These are phyloP conservation scores for Nomada fabriciana DNA, from an alignment of 2,888 invertebrate species.

Conservation along the genomic window DNA sequence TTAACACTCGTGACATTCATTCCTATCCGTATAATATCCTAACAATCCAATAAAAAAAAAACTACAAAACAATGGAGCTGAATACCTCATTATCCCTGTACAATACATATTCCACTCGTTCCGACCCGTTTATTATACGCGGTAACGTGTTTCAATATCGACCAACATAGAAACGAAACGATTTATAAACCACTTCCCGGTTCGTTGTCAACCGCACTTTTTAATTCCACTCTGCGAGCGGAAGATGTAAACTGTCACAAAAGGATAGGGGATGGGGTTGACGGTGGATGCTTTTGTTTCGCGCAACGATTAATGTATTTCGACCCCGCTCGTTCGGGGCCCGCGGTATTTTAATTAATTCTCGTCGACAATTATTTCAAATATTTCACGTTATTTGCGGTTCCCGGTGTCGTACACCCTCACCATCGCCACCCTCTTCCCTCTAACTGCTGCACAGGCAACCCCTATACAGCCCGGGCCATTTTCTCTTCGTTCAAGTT, in stretches of 20 bases:
- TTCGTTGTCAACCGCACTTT: slow-evolving; percentile 41
- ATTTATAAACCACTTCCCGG: slow-evolving; percentile 36
- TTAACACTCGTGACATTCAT: not conserved
- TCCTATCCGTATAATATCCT: not conserved
- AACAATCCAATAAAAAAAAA: not conserved
- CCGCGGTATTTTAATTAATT: slow-evolving; percentile 74
- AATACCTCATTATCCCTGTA: slow-evolving; percentile 8
- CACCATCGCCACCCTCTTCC: not conserved
- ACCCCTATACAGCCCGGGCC: not conserved
- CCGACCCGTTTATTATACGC: not conserved
- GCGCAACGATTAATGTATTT: slow-evolving; percentile 48
- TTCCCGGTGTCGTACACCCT: slow-evolving; percentile 27
- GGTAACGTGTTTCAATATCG: slow-evolving; percentile 30
- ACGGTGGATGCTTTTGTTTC: slow-evolving; percentile 35
- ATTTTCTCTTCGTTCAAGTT: slow-evolving; percentile 47
- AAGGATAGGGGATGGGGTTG: too few relatives aligned
- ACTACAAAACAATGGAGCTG: not conserved
- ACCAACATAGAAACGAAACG: slow-evolving; percentile 9
- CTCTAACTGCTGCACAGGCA: not conserved
- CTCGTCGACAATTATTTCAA: slow-evolving; percentile 59
- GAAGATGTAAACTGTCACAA: slow-evolving; percentile 53
- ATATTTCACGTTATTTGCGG: slow-evolving; percentile 74
- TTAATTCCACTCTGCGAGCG: slow-evolving; percentile 33
- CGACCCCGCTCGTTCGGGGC: slow-evolving; percentile 17
- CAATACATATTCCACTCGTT: slow-evolving; percentile 17